Base-by-base conservation (phyloP, 1,140 invertebrate species). In the Tribolium castaneum region DNA sequence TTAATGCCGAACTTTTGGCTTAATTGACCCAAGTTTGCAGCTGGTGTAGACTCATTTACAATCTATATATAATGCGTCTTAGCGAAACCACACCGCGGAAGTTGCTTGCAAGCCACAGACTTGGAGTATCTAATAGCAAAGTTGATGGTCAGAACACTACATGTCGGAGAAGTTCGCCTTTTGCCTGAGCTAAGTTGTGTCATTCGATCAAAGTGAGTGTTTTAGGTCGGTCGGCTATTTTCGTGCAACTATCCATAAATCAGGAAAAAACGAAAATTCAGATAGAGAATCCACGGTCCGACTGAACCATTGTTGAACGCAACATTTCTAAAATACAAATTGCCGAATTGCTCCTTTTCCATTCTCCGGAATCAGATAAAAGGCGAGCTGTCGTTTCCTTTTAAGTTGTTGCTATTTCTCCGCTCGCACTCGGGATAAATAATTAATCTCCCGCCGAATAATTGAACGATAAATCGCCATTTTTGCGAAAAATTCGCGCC, bases 301-400 rank as follows among this genome's bases (percentile, higher is more conserved):
- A 66, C 3, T 66, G 16, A 66, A 66, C 59, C 59, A 66, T 66
- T 66, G 59, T 66, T 66, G 59, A 66, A 35, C n/a, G 59, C 30
- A 35, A 66, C 59, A 66, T 66, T 66, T 66, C 59, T 66, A 35
- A 66, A 66, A 66, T 66, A 66, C 59, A 66, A 66, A 66, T 66
- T 66, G 59, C 59, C 30, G 59, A 66, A 66, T 66, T 66, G 59
- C 59, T 66, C 59, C 59, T 66, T 66, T 66, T 66, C 59, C 35
- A 66, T 66, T 66, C 59, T 66, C 59, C 59, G 59, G 59, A 66
- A 66, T 66, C 59, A 66, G 59, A 66, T 66, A 66, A 66, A 59
- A 66, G 59, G 22, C 59, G 25, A 34, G 59, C 59, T 66, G 59
- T 66, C 59, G 59, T 30, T 66, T 66, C 59, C 25, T 66, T 66